These are phyloP conservation scores for Oeneis ivallda DNA, from an alignment of 2,888 invertebrate species.

Conservation along the genomic window DNA sequence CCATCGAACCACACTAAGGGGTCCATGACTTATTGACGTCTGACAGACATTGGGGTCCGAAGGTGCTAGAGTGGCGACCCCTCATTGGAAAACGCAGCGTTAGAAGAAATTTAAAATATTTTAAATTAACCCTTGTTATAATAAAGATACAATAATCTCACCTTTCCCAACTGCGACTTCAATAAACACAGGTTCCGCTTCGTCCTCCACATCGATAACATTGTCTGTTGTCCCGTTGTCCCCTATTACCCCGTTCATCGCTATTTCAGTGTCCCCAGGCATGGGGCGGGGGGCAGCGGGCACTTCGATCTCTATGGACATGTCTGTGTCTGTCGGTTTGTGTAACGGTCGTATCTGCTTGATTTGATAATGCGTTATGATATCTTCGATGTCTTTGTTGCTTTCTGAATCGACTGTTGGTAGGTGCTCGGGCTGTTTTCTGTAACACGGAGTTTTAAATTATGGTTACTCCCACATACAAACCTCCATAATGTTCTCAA, in stretches of 20 bases:
- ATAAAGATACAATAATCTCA: slow-evolving; percentile 33
- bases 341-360: slow-evolving; percentile 47
- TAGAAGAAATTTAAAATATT: too few species aligned
- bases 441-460: background rate
- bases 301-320: background rate
- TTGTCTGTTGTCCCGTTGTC: background rate
- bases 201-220: slow-evolving; percentile 29
- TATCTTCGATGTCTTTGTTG: slow-evolving; percentile 64
- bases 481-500: too few species aligned
- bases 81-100: too few species aligned
- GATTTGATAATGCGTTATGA: slow-evolving; percentile 66
- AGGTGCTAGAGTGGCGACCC: too few species aligned
- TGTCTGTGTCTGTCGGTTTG: slow-evolving; percentile 13
- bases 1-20: too few species aligned
- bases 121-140: too few species aligned
- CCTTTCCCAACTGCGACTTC: slow-evolving; percentile 61
- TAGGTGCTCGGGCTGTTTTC: slow-evolving; percentile 18
- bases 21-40: too few species aligned
- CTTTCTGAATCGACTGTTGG: slow-evolving; percentile 33
- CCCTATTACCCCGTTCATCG: background rate
- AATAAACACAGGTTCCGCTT: slow-evolving; percentile 54
- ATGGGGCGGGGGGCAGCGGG: background rate
- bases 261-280: background rate
- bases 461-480: too few species aligned
- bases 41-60: too few species aligned